Base-by-base conservation (phyloP, 2,113 vertebrate genomes). In the Rutilus rutilus region DNA sequence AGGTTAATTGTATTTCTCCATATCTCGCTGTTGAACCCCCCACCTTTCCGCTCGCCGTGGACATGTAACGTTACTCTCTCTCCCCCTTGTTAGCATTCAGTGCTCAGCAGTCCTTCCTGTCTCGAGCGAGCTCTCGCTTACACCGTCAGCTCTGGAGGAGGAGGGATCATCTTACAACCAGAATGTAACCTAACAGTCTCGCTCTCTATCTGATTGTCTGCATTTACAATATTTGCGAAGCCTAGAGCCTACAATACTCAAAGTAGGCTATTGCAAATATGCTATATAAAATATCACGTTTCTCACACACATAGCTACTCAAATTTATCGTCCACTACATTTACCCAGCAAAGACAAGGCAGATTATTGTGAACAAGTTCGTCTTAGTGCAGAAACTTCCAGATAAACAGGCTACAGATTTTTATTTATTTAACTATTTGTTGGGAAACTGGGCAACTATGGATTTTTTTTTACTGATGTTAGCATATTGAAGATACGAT, bases 71-170 rank as follows among this genome's bases (percentile, higher is more conserved):
- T 42, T 42, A 42, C 42, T 52, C 87, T 83, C 90, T 89, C 87
- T 73, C 81, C 50, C 89, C 90, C 92, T 94, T 89, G 92, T 95
- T 94, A 94, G 92, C 94, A 94, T 94, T 93, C 94, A 95, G 91
- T 89, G 92, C 94, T 88, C 84, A 79, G 73, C 71, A 79, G 77
- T 59, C 74, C 80, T 89, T 83, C 84, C 84, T 87, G 83, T 77
- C 47, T 52, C 92, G 89, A 87, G 87, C 92, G 89, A 87, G 87
- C 90, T 88, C 88, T 88, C 86, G 79, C 86, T 88, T 88, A 88
- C 90, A 87, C 90, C 85, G 86, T 75, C 59, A 81, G 71, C 71
- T 76, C 64, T 87, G 85, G 93, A 94, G 93, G 91, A 91, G 93
- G 93, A 93, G 93, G 93, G 93, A 91, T 93, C 93, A 91, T 81